These are phyloP conservation scores for Drosophila picticornis DNA, from an alignment of 2,888 invertebrate species.

Conservation along the genomic window DNA sequence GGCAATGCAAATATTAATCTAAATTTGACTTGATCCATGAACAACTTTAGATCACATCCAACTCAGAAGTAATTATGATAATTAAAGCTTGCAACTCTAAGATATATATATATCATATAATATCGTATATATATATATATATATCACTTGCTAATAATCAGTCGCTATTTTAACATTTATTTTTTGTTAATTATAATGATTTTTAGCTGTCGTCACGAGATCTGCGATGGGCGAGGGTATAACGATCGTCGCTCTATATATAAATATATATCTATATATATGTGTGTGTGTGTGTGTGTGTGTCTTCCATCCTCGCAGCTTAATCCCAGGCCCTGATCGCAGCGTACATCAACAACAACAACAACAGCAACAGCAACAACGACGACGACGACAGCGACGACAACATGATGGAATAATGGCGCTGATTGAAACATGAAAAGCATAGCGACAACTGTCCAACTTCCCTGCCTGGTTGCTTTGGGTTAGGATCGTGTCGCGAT, in stretches of 20 bases:
- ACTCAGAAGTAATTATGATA: background rate
- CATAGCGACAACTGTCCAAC: slow-evolving; percentile 50
- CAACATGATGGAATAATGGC: slow-evolving; percentile 76
- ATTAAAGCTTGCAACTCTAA: background rate
- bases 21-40: background rate
- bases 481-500: slow-evolving; percentile 41
- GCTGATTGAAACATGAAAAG: slow-evolving; percentile 74
- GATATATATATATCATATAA: too few relatives aligned
- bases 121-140: too few relatives aligned
- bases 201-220: background rate
- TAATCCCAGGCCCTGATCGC: slow-evolving; percentile 48
- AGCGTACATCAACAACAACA: slow-evolving; percentile 28
- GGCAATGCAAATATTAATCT: background rate
- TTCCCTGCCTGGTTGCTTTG: background rate
- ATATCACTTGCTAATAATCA: background rate
- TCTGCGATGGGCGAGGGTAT: background rate
- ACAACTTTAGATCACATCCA: background rate
- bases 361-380: background rate
- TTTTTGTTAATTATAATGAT: background rate
- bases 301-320: slow-evolving; percentile 3
- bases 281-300: background rate
- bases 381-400: slow-evolving; percentile 30
- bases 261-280: background rate
- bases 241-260: too few relatives aligned
- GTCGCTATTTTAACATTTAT: background rate